phyloP scores from a whole-genome alignment of 2,888 invertebrate species.

The Agrotis puta region DNA sequence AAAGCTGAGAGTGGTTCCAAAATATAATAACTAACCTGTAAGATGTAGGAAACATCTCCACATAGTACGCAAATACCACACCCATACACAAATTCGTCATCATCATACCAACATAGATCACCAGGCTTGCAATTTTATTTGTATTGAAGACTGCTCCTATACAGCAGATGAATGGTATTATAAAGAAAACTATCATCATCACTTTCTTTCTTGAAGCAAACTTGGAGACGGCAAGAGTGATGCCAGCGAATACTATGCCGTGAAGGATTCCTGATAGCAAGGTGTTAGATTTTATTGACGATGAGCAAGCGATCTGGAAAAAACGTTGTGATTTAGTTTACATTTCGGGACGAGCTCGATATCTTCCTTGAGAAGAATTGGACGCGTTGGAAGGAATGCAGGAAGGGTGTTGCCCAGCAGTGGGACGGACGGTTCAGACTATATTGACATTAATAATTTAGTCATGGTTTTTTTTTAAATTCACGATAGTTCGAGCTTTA shows the following conservation, averaged over 20 bases:
- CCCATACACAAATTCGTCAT: slow-evolving; percentile 68
- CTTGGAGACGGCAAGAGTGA: slow-evolving; percentile 64
- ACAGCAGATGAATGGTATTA: slow-evolving; percentile 57
- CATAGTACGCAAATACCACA: slow-evolving; percentile 64
- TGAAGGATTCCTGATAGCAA: slow-evolving; percentile 54
- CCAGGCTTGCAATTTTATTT: slow-evolving; percentile 61
- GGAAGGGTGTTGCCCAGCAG: too few species aligned
- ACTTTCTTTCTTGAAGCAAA: slow-evolving; percentile 65
- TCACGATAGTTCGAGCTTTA: too few species aligned
- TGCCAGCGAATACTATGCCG: slow-evolving; percentile 56
- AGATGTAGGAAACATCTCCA: slow-evolving; percentile 56
- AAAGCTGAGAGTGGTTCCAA: too few species aligned
- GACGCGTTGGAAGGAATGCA: too few species aligned
- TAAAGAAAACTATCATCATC: slow-evolving; percentile 61
- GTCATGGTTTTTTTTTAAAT: too few species aligned
- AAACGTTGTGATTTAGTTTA: background rate
- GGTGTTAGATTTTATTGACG: slow-evolving; percentile 42
- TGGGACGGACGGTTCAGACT: too few species aligned
- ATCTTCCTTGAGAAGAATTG: too few species aligned
- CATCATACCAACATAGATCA: slow-evolving; percentile 68
- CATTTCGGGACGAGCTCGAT: too few species aligned
- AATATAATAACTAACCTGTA: slow-evolving; percentile 41
- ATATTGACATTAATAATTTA: too few species aligned
- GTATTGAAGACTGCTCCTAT: slow-evolving; percentile 60
- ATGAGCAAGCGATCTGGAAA: slow-evolving; percentile 46